phyloP scores from a whole-genome alignment of 2,888 invertebrate species.

The Craniophora ligustri region DNA sequence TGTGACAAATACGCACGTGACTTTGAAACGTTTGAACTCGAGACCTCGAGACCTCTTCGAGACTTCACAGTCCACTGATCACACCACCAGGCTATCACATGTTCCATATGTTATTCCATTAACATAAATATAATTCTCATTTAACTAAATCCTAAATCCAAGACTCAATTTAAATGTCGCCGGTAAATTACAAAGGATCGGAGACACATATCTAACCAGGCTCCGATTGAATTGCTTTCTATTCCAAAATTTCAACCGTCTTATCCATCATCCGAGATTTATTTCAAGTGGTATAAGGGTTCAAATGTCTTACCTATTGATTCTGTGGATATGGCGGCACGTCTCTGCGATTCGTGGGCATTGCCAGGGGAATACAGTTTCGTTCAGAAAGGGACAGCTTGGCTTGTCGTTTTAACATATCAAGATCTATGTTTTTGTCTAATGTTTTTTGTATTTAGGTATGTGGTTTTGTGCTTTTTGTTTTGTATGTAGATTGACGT shows the following conservation, averaged over 20 bases:
- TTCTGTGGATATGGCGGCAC: slow-evolving; percentile 72
- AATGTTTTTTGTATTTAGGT: slow-evolving; percentile 28
- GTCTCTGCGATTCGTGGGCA: slow-evolving; percentile 54
- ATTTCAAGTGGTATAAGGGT: slow-evolving; percentile 49
- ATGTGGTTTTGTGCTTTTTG: slow-evolving; percentile 3
- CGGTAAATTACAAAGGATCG: slow-evolving; percentile 23
- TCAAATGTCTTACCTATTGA: slow-evolving; percentile 75
- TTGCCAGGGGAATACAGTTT: slow-evolving; percentile 50
- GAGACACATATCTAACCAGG: background rate
- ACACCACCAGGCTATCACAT: too few species aligned
- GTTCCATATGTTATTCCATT: too few species aligned
- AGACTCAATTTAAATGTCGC: background rate
- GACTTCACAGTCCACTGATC: too few species aligned
- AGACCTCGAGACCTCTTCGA: too few species aligned
- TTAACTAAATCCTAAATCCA: background rate
- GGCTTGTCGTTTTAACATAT: slow-evolving; percentile 49
- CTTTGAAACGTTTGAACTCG: too few species aligned
- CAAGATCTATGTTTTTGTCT: slow-evolving; percentile 34
- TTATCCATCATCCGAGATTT: slow-evolving; percentile 49
- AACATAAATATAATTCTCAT: background rate
- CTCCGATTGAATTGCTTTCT: slow-evolving; percentile 31
- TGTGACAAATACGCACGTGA: too few species aligned
- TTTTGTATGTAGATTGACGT: too few species aligned
- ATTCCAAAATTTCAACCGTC: slow-evolving; percentile 36
- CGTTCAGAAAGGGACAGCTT: slow-evolving; percentile 36